Conservation (phyloP, 2,113 vertebrate genomes). For the Chionomys nivalis region DNA sequence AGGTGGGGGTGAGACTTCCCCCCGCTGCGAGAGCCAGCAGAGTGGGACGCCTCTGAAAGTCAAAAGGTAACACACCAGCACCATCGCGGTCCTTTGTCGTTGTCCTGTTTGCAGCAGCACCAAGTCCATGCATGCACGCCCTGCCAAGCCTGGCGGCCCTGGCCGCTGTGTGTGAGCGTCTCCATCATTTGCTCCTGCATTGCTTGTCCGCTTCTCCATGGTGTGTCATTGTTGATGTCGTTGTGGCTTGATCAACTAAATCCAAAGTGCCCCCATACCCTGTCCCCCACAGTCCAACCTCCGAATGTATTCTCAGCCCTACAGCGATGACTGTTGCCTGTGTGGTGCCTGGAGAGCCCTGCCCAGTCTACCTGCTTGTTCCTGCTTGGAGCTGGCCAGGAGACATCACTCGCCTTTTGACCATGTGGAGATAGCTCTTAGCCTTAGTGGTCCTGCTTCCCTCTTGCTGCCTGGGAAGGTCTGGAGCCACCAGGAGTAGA, state of each 20-base stretch:
- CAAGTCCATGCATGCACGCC: constrained; percentile 57
- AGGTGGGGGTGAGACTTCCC: constrained; percentile 86
- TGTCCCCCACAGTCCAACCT: neutral
- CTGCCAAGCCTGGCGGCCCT: neutral
- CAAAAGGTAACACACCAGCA: constrained; percentile 88
- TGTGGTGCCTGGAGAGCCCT: neutral
- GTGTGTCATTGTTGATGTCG: neutral
- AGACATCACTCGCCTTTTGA: neutral
- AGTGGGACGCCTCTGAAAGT: constrained; percentile 89
- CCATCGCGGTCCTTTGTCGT: constrained; percentile 2
- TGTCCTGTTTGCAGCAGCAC: neutral
- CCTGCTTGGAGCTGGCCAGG: neutral
- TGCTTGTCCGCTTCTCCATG: neutral
- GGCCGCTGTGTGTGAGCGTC: neutral
- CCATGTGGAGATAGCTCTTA: neutral
- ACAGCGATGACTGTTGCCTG: neutral
- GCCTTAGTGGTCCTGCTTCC: neutral
- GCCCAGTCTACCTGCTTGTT: too few relatives aligned
- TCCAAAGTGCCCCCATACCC: neutral
- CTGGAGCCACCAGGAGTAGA: neutral
- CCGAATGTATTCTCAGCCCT: rapidly evolving
- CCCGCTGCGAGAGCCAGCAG: constrained; percentile 92
- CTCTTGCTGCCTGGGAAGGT: rapidly evolving
- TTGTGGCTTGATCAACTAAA: constrained; percentile 23
- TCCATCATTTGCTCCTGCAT: neutral